Base-by-base conservation (phyloP, 2,113 vertebrate species). In the Psilopogon haemacephalus region DNA sequence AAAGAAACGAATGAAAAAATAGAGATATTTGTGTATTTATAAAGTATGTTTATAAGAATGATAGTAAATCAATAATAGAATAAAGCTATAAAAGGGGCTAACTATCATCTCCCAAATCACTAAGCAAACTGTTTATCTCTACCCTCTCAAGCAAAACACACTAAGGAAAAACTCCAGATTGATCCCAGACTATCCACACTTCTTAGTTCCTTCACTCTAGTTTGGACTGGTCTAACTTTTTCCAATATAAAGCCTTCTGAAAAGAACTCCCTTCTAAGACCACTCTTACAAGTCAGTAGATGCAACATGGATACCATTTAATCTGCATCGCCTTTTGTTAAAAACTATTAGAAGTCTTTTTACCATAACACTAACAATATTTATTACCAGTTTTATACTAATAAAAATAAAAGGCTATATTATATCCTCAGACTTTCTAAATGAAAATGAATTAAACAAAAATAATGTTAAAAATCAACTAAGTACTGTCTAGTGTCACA, bases 311-410 rank as follows among this genome's bases (percentile, higher is more conserved):
- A 32, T 17, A 46, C 8, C 11, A 10, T 42, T 69, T 65, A 27
- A 28, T 2, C 17, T 85, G 30, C 17, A 27, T 15, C 42, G 21
- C 8, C n/a, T 90, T 70, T 76, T 73, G 8, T 18, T 23, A 68
- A 56, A 76, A 80, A 20, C 7, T 75, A 6, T 48, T 2, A 27
- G 40, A 64, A 81, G 12, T 2, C 17, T 69, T 72, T 68, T 5
- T 8, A 16, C 3, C 8, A 23, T 8, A 44, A 18, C 3, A 33
- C 1, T 26, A 42, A 4, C 1, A 3, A 30, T 32, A 55, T 59
- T 64, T 42, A 50, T 15, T 5, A 11, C n/a, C 11, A 74, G 5
- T 56, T 50, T 80, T 67, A 40, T 7, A 19, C 5, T 20, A 21
- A 38, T 17, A 12, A 38, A 40, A 30, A 55, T 54, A 44, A 38